Percentiles rank a stretch among this genome's conserved stretches.
phyloP scores from a whole-genome alignment of 2,797 vertebrate genomes.

The Masticophis lateralis region DNA sequence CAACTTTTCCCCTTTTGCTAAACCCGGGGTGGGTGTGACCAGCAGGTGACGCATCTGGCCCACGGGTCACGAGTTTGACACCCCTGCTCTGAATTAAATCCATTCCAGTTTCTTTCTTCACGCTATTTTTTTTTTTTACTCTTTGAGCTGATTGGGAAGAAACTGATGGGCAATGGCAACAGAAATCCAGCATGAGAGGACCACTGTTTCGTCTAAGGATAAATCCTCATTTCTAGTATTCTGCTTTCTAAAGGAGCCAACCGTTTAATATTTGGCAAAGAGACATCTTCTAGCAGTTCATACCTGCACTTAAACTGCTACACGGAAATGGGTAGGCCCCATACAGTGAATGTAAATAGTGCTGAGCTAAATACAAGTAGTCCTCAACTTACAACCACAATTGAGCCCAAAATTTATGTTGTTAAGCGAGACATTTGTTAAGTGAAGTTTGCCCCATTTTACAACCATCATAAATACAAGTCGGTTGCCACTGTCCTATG shows the following conservation, averaged over 20 bases:
- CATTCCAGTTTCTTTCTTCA: not conserved
- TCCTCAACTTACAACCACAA: not conserved
- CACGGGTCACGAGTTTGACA: too few relatives aligned
- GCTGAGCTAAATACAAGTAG: not conserved
- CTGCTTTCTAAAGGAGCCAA: not conserved
- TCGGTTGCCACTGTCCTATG: not conserved
- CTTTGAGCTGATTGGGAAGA: not conserved
- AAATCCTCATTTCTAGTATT: not conserved
- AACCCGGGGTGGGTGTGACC: too few relatives aligned
- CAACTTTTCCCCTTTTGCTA: too few relatives aligned
- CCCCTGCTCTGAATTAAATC: not conserved
- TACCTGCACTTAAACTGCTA: not conserved
- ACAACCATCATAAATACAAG: not conserved
- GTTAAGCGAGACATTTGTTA: not conserved
- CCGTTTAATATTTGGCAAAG: not conserved
- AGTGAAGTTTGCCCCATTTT: too few relatives aligned
- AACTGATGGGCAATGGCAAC: not conserved
- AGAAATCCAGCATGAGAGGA: not conserved
- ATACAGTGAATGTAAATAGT: not conserved
- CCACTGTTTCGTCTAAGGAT: not conserved
- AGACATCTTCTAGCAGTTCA: not conserved
- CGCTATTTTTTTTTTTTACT: not conserved
- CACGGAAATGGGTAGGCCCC: not conserved
- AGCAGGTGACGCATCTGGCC: too few relatives aligned
- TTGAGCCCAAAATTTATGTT: not conserved